Evolutionary conservation across 2,113 vertebrate species (phyloP).

Genomic region (Anoplopoma fimbria): DNA sequence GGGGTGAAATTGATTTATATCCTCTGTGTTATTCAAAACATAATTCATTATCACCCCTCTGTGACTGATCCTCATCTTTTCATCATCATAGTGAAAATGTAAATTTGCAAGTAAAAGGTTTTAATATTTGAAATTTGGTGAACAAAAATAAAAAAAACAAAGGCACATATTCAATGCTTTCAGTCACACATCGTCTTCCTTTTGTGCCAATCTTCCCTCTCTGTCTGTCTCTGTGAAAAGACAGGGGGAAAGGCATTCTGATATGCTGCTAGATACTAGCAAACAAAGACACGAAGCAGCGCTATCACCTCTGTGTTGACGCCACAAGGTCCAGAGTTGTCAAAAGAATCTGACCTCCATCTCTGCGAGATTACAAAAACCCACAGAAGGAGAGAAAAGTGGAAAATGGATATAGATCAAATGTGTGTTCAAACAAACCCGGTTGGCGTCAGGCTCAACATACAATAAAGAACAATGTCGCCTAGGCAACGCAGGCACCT

Average conservation of each 20-base stretch:
- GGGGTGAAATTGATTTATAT: conserved; percentile 59
- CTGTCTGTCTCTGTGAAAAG: conserved; percentile 28
- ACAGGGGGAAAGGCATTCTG: conserved; percentile 51
- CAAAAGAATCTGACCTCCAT: conserved; percentile 83
- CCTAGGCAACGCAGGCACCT: conserved; percentile 65
- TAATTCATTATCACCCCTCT: conserved; percentile 63
- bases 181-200: conserved; percentile 44
- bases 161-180: conserved; percentile 16
- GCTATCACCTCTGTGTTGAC: conserved; percentile 82
- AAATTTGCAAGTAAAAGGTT: conserved; percentile 33
- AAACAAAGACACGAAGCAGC: conserved; percentile 73
- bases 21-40: conserved; percentile 58
- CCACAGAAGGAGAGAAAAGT: conserved; percentile 35
- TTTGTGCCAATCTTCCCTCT: conserved; percentile 45
- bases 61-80: conserved; percentile 65
- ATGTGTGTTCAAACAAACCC: conserved; percentile 77
- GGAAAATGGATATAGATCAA: conserved; percentile 76
- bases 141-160: conserved; percentile 39
- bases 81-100: conserved; percentile 53
- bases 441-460: conserved; percentile 38
- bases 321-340: conserved; percentile 84
- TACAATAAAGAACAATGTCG: conserved; percentile 80
- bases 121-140: conserved; percentile 40
- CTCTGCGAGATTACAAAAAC: conserved; percentile 70
- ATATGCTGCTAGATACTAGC: conserved; percentile 73